Conservation (phyloP, 2,113 vertebrate species). For the Heliornis fulica region DNA sequence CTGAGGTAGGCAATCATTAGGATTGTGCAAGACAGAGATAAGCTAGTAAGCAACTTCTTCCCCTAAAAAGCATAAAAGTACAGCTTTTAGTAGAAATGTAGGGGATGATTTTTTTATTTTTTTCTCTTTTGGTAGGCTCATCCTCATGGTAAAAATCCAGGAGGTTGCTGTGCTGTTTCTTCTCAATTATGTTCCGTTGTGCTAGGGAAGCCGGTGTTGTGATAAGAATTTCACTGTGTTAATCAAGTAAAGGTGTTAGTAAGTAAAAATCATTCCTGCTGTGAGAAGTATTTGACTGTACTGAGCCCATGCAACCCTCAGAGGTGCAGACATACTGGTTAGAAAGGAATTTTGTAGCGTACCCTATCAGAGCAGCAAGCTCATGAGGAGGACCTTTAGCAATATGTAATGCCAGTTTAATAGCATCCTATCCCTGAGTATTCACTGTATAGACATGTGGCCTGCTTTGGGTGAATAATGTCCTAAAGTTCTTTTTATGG, state of each 20-base stretch:
- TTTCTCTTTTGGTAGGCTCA: not conserved
- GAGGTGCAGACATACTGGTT: fast-evolving
- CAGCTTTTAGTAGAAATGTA: not conserved
- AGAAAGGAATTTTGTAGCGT: not conserved
- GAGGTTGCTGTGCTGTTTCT: not conserved
- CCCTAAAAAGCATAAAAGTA: not conserved
- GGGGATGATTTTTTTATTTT: not conserved
- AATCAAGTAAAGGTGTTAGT: not conserved
- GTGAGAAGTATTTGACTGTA: not conserved
- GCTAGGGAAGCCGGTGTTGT: not conserved
- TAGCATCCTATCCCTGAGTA: not conserved
- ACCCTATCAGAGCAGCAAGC: not conserved
- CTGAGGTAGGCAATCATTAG: not conserved
- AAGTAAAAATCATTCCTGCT: not conserved
- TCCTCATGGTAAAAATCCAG: not conserved
- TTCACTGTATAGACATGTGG: not conserved
- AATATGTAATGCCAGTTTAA: not conserved
- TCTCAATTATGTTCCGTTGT: not conserved
- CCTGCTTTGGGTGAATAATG: not conserved
- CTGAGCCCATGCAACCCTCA: not conserved
- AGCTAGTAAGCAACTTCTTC: not conserved
- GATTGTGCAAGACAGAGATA: not conserved
- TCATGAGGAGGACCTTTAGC: not conserved
- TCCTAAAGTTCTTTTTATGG: not conserved
- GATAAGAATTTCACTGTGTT: not conserved